Percentiles rank a stretch among this genome's conserved stretches.
Evolutionary conservation across 2,888 invertebrate genomes (phyloP).

Genomic region (Desoria tigrina): DNA sequence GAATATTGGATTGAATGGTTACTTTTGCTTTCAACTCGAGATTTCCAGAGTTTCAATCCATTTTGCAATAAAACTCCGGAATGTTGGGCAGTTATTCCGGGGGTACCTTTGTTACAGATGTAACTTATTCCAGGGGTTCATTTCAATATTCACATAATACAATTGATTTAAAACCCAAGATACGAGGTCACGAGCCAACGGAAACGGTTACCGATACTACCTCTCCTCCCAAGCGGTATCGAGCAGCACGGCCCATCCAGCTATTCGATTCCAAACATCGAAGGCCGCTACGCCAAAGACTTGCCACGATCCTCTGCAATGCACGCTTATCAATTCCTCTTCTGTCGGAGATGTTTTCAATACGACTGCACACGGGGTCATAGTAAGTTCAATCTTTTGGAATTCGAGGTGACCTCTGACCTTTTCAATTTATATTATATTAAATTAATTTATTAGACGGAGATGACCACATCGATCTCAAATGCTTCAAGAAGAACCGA

Average conservation of each 20-base stretch:
- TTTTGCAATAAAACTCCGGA: too few species aligned
- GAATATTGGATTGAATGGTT: too few species aligned
- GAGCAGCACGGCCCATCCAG: conserved; percentile 23
- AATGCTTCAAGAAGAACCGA: conserved; percentile 28
- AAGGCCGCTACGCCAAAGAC: conserved; percentile 39
- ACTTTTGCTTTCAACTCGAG: too few species aligned
- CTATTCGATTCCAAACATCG: conserved; percentile 43
- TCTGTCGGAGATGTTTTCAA: conserved; percentile 43
- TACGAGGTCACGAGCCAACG: neutral
- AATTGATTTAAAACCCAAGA: too few species aligned
- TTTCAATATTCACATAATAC: too few species aligned
- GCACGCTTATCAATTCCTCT: conserved; percentile 40
- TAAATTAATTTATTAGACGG: conserved; percentile 30
- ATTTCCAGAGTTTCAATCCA: too few species aligned
- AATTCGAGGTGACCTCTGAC: neutral
- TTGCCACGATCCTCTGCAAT: conserved; percentile 39
- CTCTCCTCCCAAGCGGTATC: conserved; percentile 32
- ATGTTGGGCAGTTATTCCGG: too few species aligned
- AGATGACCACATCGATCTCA: conserved; percentile 42
- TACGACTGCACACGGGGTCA: conserved; percentile 44
- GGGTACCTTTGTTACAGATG: too few species aligned
- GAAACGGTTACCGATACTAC: conserved; percentile 9
- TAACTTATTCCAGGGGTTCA: too few species aligned
- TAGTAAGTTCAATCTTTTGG: conserved; percentile 26
- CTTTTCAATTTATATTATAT: neutral